Evolutionary conservation across 1,140 invertebrate genomes (phyloP).

Genomic region (Neotoxoptera formosana): DNA sequence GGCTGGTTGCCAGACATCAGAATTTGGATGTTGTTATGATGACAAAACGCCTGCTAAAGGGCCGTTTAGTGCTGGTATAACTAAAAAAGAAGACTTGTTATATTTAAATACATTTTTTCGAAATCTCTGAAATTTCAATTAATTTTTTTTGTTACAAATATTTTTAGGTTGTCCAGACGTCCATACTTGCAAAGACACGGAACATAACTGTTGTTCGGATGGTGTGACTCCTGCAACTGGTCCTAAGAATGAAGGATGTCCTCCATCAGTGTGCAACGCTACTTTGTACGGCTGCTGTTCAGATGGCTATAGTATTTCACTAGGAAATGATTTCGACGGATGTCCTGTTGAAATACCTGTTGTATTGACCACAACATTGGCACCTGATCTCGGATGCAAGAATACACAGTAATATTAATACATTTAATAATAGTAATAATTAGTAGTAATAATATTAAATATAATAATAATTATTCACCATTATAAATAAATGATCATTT

Average conservation of each 20-base stretch:
- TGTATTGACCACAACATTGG: neutral
- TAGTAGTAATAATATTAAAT: neutral
- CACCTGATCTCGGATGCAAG: slow-evolving; percentile 10
- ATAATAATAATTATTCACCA: neutral
- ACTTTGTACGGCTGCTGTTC: slow-evolving; percentile 87
- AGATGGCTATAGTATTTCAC: slow-evolving; percentile 78
- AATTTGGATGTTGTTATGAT: slow-evolving; percentile 92
- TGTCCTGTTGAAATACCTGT: slow-evolving; percentile 69
- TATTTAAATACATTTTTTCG: neutral
- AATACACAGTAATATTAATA: slow-evolving; percentile 36
- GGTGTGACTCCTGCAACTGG: slow-evolving; percentile 83
- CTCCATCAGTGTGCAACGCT: slow-evolving; percentile 75
- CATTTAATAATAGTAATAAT: neutral
- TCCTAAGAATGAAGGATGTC: slow-evolving; percentile 77
- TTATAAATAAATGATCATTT: neutral
- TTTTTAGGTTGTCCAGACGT: slow-evolving; percentile 69
- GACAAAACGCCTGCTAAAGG: slow-evolving; percentile 81
- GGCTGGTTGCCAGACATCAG: slow-evolving; percentile 72
- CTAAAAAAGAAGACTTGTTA: neutral
- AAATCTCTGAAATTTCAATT: neutral
- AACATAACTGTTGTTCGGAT: slow-evolving; percentile 89
- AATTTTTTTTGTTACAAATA: neutral
- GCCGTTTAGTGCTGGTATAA: slow-evolving; percentile 79
- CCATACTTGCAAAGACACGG: slow-evolving; percentile 80
- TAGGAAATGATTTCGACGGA: slow-evolving; percentile 84